A percentile compares a stretch with the other conserved stretches of the same genome.
These are phyloP conservation scores for Xerus inauris DNA, from an alignment of 2,113 vertebrate genomes.

Conservation along the genomic window DNA sequence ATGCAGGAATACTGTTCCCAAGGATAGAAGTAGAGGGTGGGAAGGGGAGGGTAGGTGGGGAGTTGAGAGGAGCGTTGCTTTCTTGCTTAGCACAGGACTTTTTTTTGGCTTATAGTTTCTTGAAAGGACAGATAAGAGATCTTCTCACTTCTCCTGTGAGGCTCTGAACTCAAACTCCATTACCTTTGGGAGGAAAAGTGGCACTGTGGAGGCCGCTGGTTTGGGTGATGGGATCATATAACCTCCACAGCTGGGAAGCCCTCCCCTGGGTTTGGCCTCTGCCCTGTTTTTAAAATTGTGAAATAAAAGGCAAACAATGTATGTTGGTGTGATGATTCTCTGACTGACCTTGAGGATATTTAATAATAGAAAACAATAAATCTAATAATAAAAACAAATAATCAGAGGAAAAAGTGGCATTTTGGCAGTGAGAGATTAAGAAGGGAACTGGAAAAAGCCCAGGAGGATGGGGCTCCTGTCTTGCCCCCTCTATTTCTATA, in stretches of 20 bases:
- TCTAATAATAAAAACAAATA: constrained; percentile 38
- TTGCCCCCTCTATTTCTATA: background rate
- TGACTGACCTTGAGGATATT: background rate
- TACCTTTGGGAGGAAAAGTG: background rate
- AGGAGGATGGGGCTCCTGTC: background rate
- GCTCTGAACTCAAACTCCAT: background rate
- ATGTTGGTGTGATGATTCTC: constrained; percentile 16
- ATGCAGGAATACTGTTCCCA: background rate
- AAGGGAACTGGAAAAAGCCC: background rate
- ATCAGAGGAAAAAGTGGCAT: background rate
- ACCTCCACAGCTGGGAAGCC: background rate
- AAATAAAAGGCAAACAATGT: background rate
- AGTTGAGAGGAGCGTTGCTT: background rate
- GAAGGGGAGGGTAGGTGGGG: no score
- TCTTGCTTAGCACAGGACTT: background rate
- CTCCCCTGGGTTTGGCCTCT: background rate
- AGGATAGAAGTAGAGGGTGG: background rate
- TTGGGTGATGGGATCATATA: background rate
- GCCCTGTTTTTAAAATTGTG: background rate
- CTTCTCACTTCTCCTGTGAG: background rate
- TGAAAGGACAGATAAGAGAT: background rate
- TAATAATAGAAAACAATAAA: constrained; percentile 43
- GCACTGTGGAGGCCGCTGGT: background rate
- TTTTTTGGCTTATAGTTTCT: background rate
- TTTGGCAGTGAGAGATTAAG: background rate